A percentile compares a stretch with the other conserved stretches of the same genome.
Conservation (phyloP, 1,140 invertebrate genomes). For the Paraescarpia echinospica region DNA sequence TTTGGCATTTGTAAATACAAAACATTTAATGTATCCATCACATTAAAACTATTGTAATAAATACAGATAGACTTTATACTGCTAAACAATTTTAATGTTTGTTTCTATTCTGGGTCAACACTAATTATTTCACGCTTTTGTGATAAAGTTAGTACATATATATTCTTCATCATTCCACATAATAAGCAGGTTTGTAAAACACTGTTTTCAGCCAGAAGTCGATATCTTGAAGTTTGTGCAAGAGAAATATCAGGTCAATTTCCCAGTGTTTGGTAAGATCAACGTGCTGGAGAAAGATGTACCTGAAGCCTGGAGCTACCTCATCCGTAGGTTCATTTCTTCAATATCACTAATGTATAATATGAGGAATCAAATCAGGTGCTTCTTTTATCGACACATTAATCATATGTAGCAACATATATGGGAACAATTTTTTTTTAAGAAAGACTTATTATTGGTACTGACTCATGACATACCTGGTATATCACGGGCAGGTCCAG, state of each 20-base stretch:
- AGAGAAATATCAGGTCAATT: constrained; percentile 47
- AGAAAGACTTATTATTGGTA: too few species aligned
- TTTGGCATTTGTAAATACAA: not conserved
- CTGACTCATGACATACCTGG: not conserved
- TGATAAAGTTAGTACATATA: not conserved
- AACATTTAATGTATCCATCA: too few species aligned
- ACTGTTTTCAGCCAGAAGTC: constrained; percentile 41
- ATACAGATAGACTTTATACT: too few species aligned
- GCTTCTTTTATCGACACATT: not conserved
- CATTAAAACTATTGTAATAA: too few species aligned
- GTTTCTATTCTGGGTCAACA: not conserved
- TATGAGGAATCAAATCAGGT: not conserved
- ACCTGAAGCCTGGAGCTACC: constrained; percentile 42
- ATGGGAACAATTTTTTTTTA: not conserved
- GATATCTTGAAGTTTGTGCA: constrained; percentile 47
- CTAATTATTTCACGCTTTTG: not conserved
- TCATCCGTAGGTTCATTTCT: constrained; percentile 38
- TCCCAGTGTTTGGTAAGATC: constrained; percentile 54
- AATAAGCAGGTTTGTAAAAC: not conserved
- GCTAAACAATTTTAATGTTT: not conserved
- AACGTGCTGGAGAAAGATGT: constrained; percentile 42
- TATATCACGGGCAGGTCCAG: too few species aligned
- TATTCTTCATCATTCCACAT: not conserved
- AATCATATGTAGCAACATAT: not conserved
- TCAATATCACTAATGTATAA: not conserved